Percentiles rank a stretch among this genome's conserved stretches.
Conservation (phyloP, 1,140 invertebrate genomes). For the Armadillidium nasatum region DNA sequence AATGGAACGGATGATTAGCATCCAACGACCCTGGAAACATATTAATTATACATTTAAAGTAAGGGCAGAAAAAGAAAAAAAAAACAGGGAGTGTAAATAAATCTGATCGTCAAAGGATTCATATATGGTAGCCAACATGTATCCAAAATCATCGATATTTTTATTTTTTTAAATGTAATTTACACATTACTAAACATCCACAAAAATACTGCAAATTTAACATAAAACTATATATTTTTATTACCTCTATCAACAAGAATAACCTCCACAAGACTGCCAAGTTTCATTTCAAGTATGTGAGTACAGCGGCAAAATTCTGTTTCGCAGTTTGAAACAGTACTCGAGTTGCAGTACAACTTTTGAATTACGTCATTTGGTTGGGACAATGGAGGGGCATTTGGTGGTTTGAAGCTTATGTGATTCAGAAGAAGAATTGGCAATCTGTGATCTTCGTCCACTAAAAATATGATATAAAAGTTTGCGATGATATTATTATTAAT, state of each 20-base stretch:
- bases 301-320: constrained; percentile 70
- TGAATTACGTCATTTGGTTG: constrained; percentile 64
- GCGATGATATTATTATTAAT: too few relatives aligned
- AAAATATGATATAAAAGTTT: too few relatives aligned
- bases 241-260: constrained; percentile 76
- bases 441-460: constrained; percentile 48
- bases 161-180: too few relatives aligned
- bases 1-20: constrained; percentile 83
- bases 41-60: background rate
- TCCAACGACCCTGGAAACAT: constrained; percentile 48
- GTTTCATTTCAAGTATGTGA: constrained; percentile 68
- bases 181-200: too few relatives aligned
- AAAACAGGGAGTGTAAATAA: too few relatives aligned
- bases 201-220: too few relatives aligned
- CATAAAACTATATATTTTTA: too few relatives aligned
- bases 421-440: constrained; percentile 73
- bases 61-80: too few relatives aligned
- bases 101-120: too few relatives aligned
- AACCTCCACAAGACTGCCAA: constrained; percentile 71
- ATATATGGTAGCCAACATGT: too few relatives aligned
- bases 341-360: constrained; percentile 72
- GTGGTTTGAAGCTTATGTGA: constrained; percentile 73
- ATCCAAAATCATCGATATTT: too few relatives aligned
- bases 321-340: constrained; percentile 56
- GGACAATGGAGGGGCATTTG: constrained; percentile 66